These are phyloP conservation scores for Neogale vison DNA, from an alignment of 2,113 vertebrate genomes.

Conservation along the genomic window DNA sequence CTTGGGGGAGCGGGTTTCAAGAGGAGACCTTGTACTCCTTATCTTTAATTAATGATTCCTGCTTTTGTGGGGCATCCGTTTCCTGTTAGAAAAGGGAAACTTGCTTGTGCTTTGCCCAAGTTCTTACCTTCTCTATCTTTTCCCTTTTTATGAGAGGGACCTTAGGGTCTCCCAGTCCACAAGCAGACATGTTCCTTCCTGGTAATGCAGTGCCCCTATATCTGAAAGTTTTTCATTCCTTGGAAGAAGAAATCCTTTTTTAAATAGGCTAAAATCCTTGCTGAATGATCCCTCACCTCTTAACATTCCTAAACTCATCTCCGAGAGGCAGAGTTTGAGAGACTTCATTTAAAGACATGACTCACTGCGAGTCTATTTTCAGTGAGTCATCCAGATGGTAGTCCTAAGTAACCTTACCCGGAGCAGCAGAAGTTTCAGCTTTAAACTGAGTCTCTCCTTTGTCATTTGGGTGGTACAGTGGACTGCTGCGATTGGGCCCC, in stretches of 20 bases:
- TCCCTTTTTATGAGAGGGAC: neutral
- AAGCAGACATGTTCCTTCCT: neutral
- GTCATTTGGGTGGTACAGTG: neutral
- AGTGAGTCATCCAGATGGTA: conserved; percentile 37
- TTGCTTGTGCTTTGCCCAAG: conserved; percentile 55
- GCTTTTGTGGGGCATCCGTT: conserved; percentile 37
- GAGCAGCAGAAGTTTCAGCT: neutral
- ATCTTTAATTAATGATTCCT: conserved; percentile 11
- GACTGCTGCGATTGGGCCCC: neutral
- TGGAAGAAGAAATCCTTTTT: conserved; percentile 26
- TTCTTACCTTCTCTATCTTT: neutral
- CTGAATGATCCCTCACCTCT: conserved; percentile 22
- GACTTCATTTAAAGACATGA: conserved; percentile 34
- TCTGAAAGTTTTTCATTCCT: conserved; percentile 21
- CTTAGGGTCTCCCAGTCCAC: neutral
- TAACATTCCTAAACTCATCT: conserved; percentile 4
- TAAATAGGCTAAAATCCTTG: conserved; percentile 31
- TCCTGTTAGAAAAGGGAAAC: conserved; percentile 40
- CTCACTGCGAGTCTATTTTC: conserved; percentile 23
- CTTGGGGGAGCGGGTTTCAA: neutral
- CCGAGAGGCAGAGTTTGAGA: conserved; percentile 32
- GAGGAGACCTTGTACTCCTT: conserved; percentile 34
- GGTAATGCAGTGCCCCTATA: neutral
- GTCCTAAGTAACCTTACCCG: neutral
- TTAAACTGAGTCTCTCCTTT: neutral